phyloP scores from a whole-genome alignment of 2,888 invertebrate genomes.

The Drepana falcataria region DNA sequence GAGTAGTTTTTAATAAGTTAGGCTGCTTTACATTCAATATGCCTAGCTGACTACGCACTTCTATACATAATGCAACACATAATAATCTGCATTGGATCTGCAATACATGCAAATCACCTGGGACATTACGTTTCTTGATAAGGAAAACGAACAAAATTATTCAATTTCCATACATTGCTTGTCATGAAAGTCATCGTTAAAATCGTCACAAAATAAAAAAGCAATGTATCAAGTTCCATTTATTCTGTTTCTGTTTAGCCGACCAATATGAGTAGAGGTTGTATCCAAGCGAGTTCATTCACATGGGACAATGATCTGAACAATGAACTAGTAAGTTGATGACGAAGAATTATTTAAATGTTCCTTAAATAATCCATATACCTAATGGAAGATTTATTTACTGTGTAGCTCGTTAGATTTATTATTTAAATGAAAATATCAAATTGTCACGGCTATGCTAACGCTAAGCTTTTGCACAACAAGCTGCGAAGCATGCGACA shows the following conservation, averaged over 20 bases:
- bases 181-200: neutral
- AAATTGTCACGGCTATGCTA: no score
- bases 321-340: no score
- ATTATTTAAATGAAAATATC: no score
- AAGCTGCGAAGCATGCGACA: neutral
- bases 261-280: constrained; percentile 3
- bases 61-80: no score
- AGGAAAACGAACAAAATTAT: neutral
- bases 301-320: constrained; percentile 4
- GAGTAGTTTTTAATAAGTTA: no score
- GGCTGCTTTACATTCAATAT: no score
- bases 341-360: no score
- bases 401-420: no score
- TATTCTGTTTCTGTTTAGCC: neutral
- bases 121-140: neutral
- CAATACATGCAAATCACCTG: neutral
- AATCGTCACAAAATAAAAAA: neutral
- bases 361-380: no score
- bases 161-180: neutral
- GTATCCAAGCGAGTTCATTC: constrained; percentile 18
- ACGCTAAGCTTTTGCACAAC: no score
- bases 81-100: neutral
- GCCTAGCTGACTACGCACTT: no score
- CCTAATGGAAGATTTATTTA: no score
- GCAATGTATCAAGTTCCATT: neutral